Percentiles rank a stretch among this genome's conserved stretches.
phyloP scores from a whole-genome alignment of 1,140 invertebrate species.

The Microplitis demolitor region DNA sequence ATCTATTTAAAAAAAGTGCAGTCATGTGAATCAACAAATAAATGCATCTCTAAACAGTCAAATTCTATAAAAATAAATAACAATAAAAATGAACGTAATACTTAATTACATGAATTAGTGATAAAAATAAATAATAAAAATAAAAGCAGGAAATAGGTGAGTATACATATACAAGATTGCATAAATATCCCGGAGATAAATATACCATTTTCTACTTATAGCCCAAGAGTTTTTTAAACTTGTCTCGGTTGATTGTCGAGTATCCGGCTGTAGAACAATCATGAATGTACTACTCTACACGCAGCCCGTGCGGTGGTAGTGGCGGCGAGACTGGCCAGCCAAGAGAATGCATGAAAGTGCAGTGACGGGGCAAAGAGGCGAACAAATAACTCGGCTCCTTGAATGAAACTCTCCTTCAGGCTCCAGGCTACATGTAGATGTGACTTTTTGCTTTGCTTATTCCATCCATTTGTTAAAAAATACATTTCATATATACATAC shows the following conservation, averaged over 20 bases:
- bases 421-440: background rate
- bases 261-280: background rate
- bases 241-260: background rate
- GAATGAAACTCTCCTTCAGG: slow-evolving; percentile 27
- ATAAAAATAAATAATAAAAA: background rate
- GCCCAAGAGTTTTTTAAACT: background rate
- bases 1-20: no score
- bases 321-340: background rate
- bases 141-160: background rate
- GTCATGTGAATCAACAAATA: no score
- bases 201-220: slow-evolving; percentile 4
- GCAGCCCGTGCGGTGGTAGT: background rate
- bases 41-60: no score
- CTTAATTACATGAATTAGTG: no score
- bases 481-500: background rate
- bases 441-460: slow-evolving; percentile 2
- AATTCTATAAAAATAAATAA: no score
- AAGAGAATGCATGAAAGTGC: background rate
- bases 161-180: no score
- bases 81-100: no score
- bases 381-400: slow-evolving; percentile 14
- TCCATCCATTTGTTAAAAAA: slow-evolving; percentile 4
- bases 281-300: slow-evolving; percentile 6
- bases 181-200: background rate
- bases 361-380: background rate